Evolutionary conservation across 2,797 vertebrate species (phyloP), one percentile per base, ranked within the genome.

Genomic region (Parotocinclus haroldoi): DNA sequence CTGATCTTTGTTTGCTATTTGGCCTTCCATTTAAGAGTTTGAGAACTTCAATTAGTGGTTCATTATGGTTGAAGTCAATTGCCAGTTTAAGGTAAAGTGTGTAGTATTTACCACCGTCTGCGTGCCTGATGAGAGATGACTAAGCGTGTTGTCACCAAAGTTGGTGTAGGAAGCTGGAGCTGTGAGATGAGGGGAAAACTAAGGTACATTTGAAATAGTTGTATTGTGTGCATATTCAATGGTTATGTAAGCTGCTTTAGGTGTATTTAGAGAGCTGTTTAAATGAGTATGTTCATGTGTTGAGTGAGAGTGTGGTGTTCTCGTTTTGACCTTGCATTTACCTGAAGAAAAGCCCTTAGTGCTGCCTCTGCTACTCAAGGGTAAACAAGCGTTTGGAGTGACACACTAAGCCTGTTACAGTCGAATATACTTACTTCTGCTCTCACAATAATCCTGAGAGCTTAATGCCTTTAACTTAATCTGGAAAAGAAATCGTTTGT

Each of bases 241-340:
- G 27, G 5, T 27, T 27, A 5, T 27, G 5, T 27, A 27, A 27
- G 27, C 27, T 27, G 27, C 13, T 1, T 63, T 27, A 37, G 8
- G 18, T 54, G 46, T 45, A 14, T 59, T 72, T 57, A 56, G 17
- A 54, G 38, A 52, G 54, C 48, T 71, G 46, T 78, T 69, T 74
- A 55, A 27, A 27, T 27, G 27, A 5, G 27, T 5, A 27, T 27
- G 27, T 27, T 27, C 58, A 58, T 72, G 66, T 61, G 12, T 64
- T 52, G 51, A 66, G 54, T 57, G 19, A 44, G 42, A 70, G 56
- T 27, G 27, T 11, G 50, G 58, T 69, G 58, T 63, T 44, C 66
- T 62, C 44, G 72, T 61, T 57, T 64, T 73, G 70, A 63, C 71
- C 58, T 63, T 58, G 50, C 50, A 51, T 64, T 62, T 68, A 65